Percentiles rank a stretch among this genome's conserved stretches.
Evolutionary conservation across 2,113 vertebrate species (phyloP).

Genomic region (Guaruba guarouba): DNA sequence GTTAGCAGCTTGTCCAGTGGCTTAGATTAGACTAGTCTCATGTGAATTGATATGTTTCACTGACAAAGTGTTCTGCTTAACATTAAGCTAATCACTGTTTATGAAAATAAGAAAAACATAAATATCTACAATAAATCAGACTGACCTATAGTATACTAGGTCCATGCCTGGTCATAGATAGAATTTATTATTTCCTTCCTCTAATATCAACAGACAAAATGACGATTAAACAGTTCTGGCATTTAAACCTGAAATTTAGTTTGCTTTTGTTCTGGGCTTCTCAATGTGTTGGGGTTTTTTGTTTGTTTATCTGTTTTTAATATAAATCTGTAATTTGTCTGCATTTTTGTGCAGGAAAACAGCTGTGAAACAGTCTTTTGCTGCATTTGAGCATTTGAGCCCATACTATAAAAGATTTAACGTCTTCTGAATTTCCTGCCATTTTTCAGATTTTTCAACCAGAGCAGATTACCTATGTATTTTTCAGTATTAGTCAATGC

Average conservation of each 20-base stretch:
- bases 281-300: neutral
- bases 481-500: neutral
- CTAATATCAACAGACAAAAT: neutral
- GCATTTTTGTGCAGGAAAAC: neutral
- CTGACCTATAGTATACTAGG: neutral
- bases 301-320: neutral
- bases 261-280: neutral
- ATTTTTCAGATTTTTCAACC: neutral
- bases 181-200: conserved; percentile 44
- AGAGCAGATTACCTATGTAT: neutral
- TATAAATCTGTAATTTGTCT: neutral
- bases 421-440: neutral
- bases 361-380: neutral
- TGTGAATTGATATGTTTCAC: neutral
- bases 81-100: conserved; percentile 8
- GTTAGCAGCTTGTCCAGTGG: conserved; percentile 27
- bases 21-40: conserved; percentile 20
- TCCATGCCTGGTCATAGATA: neutral
- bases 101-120: neutral
- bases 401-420: neutral
- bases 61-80: conserved; percentile 25
- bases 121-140: neutral
- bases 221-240: neutral
- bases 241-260: neutral
- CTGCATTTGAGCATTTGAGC: neutral